Evolutionary conservation across 2,113 vertebrate genomes (phyloP).

Genomic region (Panurus biarmicus): DNA sequence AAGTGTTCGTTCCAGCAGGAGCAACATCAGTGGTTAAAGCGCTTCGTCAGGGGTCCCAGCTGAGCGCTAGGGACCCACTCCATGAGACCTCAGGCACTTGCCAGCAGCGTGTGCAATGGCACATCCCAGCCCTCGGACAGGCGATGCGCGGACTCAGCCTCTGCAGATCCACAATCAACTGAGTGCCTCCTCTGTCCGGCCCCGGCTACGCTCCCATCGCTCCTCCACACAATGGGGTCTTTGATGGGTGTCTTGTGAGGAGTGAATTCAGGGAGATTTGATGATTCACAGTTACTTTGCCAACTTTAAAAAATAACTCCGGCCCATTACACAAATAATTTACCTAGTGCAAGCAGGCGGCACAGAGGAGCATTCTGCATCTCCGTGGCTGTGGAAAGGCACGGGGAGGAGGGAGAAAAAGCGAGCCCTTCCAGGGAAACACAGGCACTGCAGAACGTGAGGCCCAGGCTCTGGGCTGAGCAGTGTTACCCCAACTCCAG

Average conservation of each 20-base stretch:
- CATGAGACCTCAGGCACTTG: accelerated
- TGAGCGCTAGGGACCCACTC: background rate
- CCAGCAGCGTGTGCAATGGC: background rate
- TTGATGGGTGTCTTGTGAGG: background rate
- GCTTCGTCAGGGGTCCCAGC: background rate
- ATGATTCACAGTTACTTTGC: conserved; percentile 33
- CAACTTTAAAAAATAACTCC: background rate
- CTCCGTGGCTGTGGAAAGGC: background rate
- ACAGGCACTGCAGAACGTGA: accelerated
- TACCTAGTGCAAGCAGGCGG: background rate
- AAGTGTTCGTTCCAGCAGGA: background rate
- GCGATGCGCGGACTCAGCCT: background rate
- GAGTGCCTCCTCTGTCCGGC: background rate
- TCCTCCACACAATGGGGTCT: background rate
- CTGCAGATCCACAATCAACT: background rate
- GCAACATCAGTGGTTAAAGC: background rate
- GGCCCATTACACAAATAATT: conserved; percentile 34
- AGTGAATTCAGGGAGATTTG: background rate
- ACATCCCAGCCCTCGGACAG: accelerated
- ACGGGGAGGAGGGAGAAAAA: background rate
- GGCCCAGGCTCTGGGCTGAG: background rate
- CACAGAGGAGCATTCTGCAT: conserved; percentile 14
- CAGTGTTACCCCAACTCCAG: background rate
- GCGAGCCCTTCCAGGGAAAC: background rate
- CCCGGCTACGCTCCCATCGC: background rate